Percentiles rank a stretch among this genome's conserved stretches.
phyloP scores from a whole-genome alignment of 2,113 vertebrate species.

The Choloepus hoffmanni region DNA sequence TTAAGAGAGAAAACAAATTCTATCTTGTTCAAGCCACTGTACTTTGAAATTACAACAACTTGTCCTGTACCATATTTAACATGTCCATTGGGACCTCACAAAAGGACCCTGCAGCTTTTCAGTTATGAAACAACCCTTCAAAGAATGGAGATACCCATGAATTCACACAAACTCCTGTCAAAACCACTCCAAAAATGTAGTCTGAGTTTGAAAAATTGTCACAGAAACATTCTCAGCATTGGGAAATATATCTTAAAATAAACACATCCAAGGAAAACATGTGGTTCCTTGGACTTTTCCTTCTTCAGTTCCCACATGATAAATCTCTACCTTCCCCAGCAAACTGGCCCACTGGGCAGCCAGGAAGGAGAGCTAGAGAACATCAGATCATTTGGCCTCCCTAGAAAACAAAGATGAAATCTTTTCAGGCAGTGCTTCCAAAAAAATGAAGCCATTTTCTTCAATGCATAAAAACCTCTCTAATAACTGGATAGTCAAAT shows the following conservation, averaged over 20 bases:
- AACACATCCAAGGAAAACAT: background rate
- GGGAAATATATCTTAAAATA: constrained; percentile 41
- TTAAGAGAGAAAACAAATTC: constrained; percentile 35
- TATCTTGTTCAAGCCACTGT: background rate
- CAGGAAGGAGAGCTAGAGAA: background rate
- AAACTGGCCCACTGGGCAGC: background rate
- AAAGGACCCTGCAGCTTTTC: background rate
- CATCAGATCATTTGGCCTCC: background rate
- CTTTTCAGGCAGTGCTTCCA: background rate
- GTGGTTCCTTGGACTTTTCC: background rate
- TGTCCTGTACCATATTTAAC: background rate
- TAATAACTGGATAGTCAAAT: background rate
- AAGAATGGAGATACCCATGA: background rate
- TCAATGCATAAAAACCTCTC: background rate
- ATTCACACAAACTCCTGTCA: background rate
- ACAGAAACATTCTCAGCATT: background rate
- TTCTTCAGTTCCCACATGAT: constrained; percentile 26
- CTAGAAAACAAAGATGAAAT: constrained; percentile 14
- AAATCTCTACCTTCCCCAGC: background rate
- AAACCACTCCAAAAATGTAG: background rate
- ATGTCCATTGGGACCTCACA: background rate
- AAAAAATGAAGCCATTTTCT: constrained; percentile 33
- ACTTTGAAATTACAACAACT: background rate
- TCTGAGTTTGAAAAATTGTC: constrained; percentile 12
- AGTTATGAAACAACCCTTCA: constrained; percentile 2